Percentiles rank a stretch among this genome's conserved stretches.
phyloP scores from a whole-genome alignment of 2,888 invertebrate genomes.

The Pyrochroa serraticornis region DNA sequence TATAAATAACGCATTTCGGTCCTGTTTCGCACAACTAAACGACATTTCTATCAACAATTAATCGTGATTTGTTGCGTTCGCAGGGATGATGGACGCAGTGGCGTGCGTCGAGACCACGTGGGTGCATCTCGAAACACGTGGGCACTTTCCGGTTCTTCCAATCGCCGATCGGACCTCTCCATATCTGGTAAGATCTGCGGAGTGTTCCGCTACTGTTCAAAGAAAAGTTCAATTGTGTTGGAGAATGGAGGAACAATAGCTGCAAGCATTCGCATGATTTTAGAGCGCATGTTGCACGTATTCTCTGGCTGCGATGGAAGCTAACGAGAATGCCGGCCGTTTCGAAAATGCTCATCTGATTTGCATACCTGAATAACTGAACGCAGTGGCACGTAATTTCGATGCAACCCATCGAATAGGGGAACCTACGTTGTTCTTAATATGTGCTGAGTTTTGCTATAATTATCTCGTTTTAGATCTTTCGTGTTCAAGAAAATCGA shows the following conservation, averaged over 20 bases:
- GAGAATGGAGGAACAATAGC: conserved; percentile 14
- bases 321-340: background rate
- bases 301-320: conserved; percentile 11
- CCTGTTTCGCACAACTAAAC: conserved; percentile 25
- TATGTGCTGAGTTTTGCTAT: no score
- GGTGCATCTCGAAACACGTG: conserved; percentile 48
- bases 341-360: no score
- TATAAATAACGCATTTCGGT: conserved; percentile 20
- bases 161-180: conserved; percentile 41
- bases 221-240: conserved; percentile 19
- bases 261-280: conserved; percentile 12
- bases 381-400: no score
- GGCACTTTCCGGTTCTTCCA: conserved; percentile 42
- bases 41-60: conserved; percentile 37
- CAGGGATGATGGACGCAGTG: conserved; percentile 48
- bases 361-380: no score
- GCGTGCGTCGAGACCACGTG: conserved; percentile 49
- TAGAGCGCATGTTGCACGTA: background rate
- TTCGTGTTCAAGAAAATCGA: no score
- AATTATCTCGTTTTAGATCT: no score
- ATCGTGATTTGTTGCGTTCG: conserved; percentile 40
- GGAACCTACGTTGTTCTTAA: no score
- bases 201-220: conserved; percentile 11
- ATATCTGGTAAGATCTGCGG: conserved; percentile 47
- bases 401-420: no score